Evolutionary conservation across 23 tunicate genomes (phyloP), one percentile per base, ranked within the genome.

Genomic region (Phallusia fumigata): DNA sequence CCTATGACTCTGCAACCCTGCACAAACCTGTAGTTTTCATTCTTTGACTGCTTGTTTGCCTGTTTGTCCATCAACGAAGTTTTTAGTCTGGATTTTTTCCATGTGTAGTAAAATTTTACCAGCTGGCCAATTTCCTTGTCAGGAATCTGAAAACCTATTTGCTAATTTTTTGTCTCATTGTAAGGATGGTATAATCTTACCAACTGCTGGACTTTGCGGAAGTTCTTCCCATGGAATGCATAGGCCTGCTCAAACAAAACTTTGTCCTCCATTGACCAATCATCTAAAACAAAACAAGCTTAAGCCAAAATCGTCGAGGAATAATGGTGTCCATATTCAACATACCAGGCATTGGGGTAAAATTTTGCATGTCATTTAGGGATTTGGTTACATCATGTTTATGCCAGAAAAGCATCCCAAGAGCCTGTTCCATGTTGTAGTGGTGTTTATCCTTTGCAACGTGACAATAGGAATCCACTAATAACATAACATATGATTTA

Each of bases 321-420:
- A 10, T 40, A 40, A n/a, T 10, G 10, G 10, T 40, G 47, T 10
- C 10, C 10, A 40, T 40, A 40, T 40, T 3, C 47, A 40, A 52
- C 30, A 32, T 81, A 90, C 95, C 95, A 74, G 97, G 97, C 97
- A 92, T 92, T 35, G 97, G 97, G 19, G 97, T 92, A 45, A 86
- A 92, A 75, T 92, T 92, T 36, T 80, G 83, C 97, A 92, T 92
- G 65, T 92, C 97, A 5, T 47, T 80, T 34, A 92, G 44, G 28
- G 97, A 87, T 64, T 84, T 87, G 28, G 83, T 85, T 40, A 88
- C 77, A 85, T 93, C 93, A 36, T 93, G 97, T 73, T 88, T 88
- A 76, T 93, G 97, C 97, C 97, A 93, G 69, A 88, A 88, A 16
- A 93, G 52, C 86, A 93, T 85, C 50, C 97, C 97, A 19, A 93